phyloP scores from a whole-genome alignment of 2,888 invertebrate species.

The Amblyjoppa proteus region DNA sequence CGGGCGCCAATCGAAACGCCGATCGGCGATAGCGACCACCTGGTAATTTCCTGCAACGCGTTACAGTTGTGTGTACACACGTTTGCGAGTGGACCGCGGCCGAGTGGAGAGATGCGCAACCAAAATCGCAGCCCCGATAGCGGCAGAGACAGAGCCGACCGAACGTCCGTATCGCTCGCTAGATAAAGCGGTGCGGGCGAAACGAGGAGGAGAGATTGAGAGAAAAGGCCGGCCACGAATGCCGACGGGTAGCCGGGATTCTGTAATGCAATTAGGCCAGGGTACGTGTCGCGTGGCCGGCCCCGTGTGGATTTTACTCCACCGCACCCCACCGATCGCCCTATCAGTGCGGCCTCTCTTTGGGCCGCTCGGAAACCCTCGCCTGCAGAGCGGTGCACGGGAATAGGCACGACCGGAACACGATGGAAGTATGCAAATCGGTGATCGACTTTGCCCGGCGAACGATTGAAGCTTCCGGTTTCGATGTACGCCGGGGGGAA shows the following conservation, averaged over 20 bases:
- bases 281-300: conserved; percentile 66
- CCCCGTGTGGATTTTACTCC: conserved; percentile 68
- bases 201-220: conserved; percentile 24
- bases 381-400: conserved; percentile 17
- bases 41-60: conserved; percentile 57
- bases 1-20: conserved; percentile 45
- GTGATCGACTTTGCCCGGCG: conserved; percentile 63
- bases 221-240: conserved; percentile 29
- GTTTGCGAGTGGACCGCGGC: conserved; percentile 36
- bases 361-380: conserved; percentile 30
- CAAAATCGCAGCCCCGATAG: conserved; percentile 1
- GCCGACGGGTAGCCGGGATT: conserved; percentile 60
- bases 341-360: background rate
- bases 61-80: conserved; percentile 52
- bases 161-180: background rate
- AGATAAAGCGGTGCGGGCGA: conserved; percentile 1
- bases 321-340: conserved; percentile 13
- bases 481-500: conserved; percentile 22
- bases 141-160: background rate
- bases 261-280: conserved; percentile 70
- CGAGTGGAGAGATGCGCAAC: background rate
- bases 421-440: conserved; percentile 69
- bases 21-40: conserved; percentile 38
- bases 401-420: conserved; percentile 26
- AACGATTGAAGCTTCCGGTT: conserved; percentile 60